Percentiles rank a stretch among this genome's conserved stretches.
Evolutionary conservation across 2,797 vertebrate genomes (phyloP).

Genomic region (Pogonophryne albipinna): DNA sequence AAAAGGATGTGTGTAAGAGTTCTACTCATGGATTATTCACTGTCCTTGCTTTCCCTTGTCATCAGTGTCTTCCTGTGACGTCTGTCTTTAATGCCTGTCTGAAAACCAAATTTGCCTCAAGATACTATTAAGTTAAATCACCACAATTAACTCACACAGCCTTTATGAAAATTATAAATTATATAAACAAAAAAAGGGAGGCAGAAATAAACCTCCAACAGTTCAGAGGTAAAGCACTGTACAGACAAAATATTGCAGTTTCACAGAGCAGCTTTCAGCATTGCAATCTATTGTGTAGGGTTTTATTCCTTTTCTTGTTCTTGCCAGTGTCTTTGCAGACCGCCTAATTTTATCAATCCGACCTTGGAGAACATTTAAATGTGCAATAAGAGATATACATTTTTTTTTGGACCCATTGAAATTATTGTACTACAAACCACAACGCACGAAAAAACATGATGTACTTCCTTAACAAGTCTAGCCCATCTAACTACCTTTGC

Average conservation of each 20-base stretch:
- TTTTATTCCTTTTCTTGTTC: neutral
- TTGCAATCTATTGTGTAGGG: neutral
- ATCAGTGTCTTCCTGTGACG: neutral
- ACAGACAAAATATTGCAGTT: neutral
- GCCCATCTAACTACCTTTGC: neutral
- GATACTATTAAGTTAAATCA: neutral
- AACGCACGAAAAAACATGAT: neutral
- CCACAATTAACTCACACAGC: neutral
- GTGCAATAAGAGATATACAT: neutral
- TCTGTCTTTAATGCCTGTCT: neutral
- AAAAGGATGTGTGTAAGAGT: neutral
- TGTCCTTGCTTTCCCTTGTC: neutral
- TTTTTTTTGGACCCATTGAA: no score
- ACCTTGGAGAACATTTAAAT: neutral
- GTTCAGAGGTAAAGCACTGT: neutral
- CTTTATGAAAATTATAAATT: conserved; percentile 13
- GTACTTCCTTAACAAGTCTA: conserved; percentile 6
- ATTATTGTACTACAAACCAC: neutral
- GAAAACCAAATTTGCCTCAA: conserved; percentile 26
- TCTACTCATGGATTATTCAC: neutral
- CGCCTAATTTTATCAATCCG: neutral
- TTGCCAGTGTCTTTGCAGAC: neutral
- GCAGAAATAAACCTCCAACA: neutral
- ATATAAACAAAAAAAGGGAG: neutral
- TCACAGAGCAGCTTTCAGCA: neutral